Evolutionary conservation across 2,113 vertebrate species (phyloP).

Genomic region (Poeciliopsis retropinna): DNA sequence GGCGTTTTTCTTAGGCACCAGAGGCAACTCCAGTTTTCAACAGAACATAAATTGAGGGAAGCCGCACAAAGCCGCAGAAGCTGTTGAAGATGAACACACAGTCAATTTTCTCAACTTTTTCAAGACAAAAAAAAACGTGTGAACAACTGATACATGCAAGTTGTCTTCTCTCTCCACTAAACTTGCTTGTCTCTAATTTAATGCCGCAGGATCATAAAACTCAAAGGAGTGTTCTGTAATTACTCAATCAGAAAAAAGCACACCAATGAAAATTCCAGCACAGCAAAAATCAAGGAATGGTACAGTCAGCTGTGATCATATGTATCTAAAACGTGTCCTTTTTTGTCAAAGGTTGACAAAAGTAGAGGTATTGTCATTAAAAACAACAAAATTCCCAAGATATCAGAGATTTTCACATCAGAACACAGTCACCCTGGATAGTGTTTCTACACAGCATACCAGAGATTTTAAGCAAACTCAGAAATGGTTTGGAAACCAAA

Average conservation of each 20-base stretch:
- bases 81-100: background rate
- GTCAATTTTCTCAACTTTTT: background rate
- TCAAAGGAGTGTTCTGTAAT: background rate
- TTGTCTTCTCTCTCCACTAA: background rate
- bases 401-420: background rate
- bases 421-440: background rate
- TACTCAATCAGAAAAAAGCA: background rate
- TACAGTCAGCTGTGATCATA: background rate
- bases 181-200: background rate
- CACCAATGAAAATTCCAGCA: background rate
- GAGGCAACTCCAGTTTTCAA: background rate
- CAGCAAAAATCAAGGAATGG: background rate
- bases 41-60: background rate
- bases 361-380: background rate
- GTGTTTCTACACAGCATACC: constrained; percentile 1
- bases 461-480: background rate
- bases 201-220: background rate
- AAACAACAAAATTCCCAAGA: background rate
- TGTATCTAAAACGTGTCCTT: background rate
- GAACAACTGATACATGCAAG: background rate
- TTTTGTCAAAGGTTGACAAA: background rate
- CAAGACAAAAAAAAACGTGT: background rate
- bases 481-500: background rate
- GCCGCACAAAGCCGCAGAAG: background rate
- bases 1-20: background rate